Evolutionary conservation across 2,888 invertebrate species (phyloP).

Genomic region (Pyrocoelia pectoralis): DNA sequence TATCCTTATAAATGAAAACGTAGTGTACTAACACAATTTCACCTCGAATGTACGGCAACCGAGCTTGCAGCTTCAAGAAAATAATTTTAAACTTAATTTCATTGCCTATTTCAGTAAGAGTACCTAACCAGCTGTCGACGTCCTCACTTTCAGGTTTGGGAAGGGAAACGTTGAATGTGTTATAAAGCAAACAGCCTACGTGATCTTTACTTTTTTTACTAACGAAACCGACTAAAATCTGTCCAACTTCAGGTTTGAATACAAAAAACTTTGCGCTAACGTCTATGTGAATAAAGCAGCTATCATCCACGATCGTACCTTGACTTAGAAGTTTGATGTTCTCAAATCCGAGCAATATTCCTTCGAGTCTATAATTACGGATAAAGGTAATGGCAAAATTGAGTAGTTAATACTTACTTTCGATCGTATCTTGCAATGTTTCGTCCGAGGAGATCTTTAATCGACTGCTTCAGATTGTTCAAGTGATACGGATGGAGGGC

Average conservation of each 20-base stretch:
- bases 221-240: constrained; percentile 68
- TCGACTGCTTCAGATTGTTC: constrained; percentile 65
- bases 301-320: constrained; percentile 69
- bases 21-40: constrained; percentile 59
- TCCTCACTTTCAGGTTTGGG: constrained; percentile 63
- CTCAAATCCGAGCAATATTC: constrained; percentile 72
- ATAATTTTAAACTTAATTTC: constrained; percentile 68
- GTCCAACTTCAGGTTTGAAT: constrained; percentile 70
- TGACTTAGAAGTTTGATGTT: constrained; percentile 67
- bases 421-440: constrained; percentile 69
- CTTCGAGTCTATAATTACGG: constrained; percentile 68
- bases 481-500: constrained; percentile 71
- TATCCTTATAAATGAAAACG: neutral
- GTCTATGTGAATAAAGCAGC: constrained; percentile 70
- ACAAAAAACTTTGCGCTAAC: constrained; percentile 75
- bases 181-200: constrained; percentile 73
- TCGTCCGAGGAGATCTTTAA: constrained; percentile 67
- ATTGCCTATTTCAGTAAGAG: constrained; percentile 65
- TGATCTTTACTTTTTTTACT: constrained; percentile 73
- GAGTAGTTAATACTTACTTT: constrained; percentile 61
- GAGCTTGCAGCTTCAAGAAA: constrained; percentile 66
- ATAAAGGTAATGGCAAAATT: neutral
- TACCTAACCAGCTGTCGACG: constrained; percentile 65
- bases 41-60: constrained; percentile 71
- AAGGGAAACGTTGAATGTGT: constrained; percentile 75